A percentile compares a stretch with the other conserved stretches of the same genome.
These are phyloP conservation scores for Formica exsecta DNA, from an alignment of 1,140 invertebrate species.

Conservation along the genomic window DNA sequence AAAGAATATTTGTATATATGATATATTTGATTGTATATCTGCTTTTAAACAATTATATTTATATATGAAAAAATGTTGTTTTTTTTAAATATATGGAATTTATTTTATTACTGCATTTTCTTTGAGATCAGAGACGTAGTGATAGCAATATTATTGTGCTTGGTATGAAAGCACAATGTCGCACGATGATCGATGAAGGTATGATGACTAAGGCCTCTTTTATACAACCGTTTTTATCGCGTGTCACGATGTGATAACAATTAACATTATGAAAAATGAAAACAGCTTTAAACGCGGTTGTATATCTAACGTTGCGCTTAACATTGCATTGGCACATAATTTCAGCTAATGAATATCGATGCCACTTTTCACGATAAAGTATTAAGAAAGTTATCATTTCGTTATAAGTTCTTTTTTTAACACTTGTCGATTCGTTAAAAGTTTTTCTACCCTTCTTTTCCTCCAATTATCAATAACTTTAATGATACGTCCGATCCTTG, in stretches of 20 bases:
- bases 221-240: conserved; percentile 9
- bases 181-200: conserved; percentile 2
- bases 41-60: not conserved
- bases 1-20: too few species aligned
- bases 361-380: not conserved
- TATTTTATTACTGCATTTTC: not conserved
- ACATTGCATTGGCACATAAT: not conserved
- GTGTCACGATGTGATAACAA: not conserved
- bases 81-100: not conserved
- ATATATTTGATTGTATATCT: not conserved
- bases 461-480: not conserved
- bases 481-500: not conserved
- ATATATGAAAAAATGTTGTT: not conserved
- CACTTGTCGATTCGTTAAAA: too few species aligned
- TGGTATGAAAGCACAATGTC: not conserved
- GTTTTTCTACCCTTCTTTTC: too few species aligned
- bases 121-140: not conserved
- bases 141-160: not conserved
- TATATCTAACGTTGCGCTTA: not conserved
- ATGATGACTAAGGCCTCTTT: conserved; percentile 3
- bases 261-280: not conserved
- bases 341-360: not conserved
- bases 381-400: not conserved
- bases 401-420: not conserved
- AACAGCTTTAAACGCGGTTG: not conserved